Evolutionary conservation across 2,888 invertebrate species (phyloP), one percentile per base, ranked within the genome.

Genomic region (Cerastoderma edule): DNA sequence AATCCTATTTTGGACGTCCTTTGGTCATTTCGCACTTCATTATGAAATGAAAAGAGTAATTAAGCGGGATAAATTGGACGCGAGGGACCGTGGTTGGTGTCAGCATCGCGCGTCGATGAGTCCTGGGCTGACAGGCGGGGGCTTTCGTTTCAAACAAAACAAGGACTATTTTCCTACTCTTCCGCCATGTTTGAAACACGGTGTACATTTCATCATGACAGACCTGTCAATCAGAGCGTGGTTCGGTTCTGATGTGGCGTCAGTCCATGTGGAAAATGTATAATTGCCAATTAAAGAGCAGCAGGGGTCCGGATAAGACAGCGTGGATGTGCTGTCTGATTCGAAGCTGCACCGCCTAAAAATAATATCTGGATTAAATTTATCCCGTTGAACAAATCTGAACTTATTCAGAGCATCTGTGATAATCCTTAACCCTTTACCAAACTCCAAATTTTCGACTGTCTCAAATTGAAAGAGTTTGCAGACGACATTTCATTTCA

Each of bases 11-110:
- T 56, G 13, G 48, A 68, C 57, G 39, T 63, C 33, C 66, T 69
- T 65, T 44, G 67, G 27, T 60, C 72, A 70, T 77, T 75, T 33
- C 78, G 75, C 80, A 80, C 75, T 75, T 78, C 74, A 80, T 80
- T 69, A 66, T 48, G 64, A 56, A 72, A 32, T 72, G 74, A 78
- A 80, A 70, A 67, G 74, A 72, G 69, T 80, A 78, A 78, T 77
- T 78, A 77, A 75, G 46, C 67, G 46, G 56, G 73, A 78, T 75
- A 75, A 77, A 80, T 77, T 64, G 79, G 64, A 80, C 66, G 39
- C 44, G 57, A 50, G 67, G 39, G 54, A 33, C 54, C 67, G 54
- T 54, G 39, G 28, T 50, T 30, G n/a, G 44, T 67, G 67, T 67
- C 67, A 67, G 44, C 44, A 35, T 44, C 54, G 44, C 19, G 24